phyloP scores from a whole-genome alignment of 2,113 vertebrate species.

The Cisticola juncidis region DNA sequence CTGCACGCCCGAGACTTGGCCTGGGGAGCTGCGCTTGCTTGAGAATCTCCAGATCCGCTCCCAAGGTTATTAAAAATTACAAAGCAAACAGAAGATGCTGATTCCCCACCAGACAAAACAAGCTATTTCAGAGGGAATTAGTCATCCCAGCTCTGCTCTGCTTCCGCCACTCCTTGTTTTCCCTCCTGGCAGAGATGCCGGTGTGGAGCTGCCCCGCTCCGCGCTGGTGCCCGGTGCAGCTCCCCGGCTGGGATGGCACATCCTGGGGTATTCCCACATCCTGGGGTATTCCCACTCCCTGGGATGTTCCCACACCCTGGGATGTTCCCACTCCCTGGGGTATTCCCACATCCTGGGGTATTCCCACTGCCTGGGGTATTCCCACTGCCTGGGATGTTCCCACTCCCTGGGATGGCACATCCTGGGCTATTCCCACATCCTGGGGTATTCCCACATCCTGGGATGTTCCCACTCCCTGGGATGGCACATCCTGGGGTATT shows the following conservation, averaged over 20 bases:
- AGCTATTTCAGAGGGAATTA: conserved; percentile 47
- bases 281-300: rapidly evolving
- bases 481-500: background rate
- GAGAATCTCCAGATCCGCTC: conserved; percentile 57
- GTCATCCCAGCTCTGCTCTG: conserved; percentile 39
- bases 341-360: background rate
- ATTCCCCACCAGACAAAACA: conserved; percentile 61
- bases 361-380: no score
- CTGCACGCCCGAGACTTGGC: background rate
- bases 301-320: background rate
- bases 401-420: background rate
- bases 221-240: rapidly evolving
- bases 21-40: background rate
- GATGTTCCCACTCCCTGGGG: no score
- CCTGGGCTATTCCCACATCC: background rate
- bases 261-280: background rate
- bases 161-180: background rate
- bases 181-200: background rate
- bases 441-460: rapidly evolving
- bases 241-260: background rate
- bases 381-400: no score
- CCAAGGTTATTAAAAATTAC: conserved; percentile 38
- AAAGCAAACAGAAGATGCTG: conserved; percentile 55
- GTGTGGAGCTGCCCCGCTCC: rapidly evolving
- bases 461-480: background rate